These are phyloP conservation scores for Entomobrya proxima DNA, from an alignment of 2,888 invertebrate genomes.

Conservation along the genomic window DNA sequence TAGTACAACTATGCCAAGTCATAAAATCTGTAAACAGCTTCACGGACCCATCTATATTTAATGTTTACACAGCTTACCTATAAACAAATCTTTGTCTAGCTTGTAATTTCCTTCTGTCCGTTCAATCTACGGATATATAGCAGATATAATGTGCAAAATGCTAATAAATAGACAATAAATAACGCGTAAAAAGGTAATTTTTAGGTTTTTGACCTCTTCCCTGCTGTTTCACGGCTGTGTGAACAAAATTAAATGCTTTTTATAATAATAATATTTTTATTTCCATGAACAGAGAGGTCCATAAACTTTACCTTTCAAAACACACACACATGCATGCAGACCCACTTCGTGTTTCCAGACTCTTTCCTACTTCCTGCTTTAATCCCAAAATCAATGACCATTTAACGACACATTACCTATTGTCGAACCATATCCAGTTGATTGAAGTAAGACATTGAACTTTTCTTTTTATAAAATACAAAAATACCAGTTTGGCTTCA, in stretches of 20 bases:
- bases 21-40: neutral
- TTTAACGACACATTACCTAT: too few relatives aligned
- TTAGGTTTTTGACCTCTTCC: constrained; percentile 40
- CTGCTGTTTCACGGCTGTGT: neutral
- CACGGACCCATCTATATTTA: neutral
- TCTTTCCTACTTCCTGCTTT: too few relatives aligned
- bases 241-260: neutral
- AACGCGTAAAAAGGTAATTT: constrained; percentile 24
- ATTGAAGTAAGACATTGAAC: too few relatives aligned
- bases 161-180: constrained; percentile 28
- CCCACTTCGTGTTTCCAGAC: too few relatives aligned
- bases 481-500: too few relatives aligned
- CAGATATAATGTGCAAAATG: neutral
- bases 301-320: neutral
- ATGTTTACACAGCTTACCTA: neutral
- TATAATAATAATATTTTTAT: neutral
- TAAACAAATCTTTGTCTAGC: neutral
- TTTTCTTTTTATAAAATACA: too few relatives aligned
- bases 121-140: neutral
- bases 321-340: neutral
- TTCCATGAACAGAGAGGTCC: neutral
- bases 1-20: neutral
- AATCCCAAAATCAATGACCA: too few relatives aligned
- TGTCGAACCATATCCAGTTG: too few relatives aligned
- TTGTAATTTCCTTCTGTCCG: neutral